A percentile compares a stretch with the other conserved stretches of the same genome.
Evolutionary conservation across 2,888 invertebrate genomes (phyloP).

Genomic region (Oconnorella tubifera): DNA sequence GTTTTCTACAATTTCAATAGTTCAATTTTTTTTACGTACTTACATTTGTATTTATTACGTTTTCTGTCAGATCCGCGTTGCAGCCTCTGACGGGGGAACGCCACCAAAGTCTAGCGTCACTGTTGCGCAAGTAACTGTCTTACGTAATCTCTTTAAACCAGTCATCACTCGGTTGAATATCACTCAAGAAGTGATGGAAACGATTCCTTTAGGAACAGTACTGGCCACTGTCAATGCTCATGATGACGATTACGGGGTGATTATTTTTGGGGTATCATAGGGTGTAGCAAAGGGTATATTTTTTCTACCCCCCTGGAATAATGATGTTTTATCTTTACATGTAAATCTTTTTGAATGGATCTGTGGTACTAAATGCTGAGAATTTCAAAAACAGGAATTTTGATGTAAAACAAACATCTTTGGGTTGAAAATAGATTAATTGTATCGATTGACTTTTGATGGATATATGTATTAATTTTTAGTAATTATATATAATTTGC

Average conservation of each 20-base stretch:
- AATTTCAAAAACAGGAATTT: neutral
- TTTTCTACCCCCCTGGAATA: too few relatives aligned
- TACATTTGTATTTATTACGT: too few relatives aligned
- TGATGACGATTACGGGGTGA: slow-evolving; percentile 42
- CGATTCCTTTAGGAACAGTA: slow-evolving; percentile 38
- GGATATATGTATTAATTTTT: too few relatives aligned
- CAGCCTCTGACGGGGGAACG: slow-evolving; percentile 41
- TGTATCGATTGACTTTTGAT: too few relatives aligned
- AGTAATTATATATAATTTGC: too few relatives aligned
- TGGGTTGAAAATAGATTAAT: neutral
- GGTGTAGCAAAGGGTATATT: neutral
- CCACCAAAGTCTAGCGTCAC: slow-evolving; percentile 33
- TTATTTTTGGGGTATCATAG: too few relatives aligned
- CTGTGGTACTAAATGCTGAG: neutral
- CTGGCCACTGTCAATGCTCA: slow-evolving; percentile 40
- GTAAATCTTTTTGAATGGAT: neutral
- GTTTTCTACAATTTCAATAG: slow-evolving; percentile 4
- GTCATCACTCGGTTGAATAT: slow-evolving; percentile 27
- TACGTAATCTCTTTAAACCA: slow-evolving; percentile 35
- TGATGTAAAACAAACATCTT: neutral
- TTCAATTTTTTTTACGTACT: too few relatives aligned
- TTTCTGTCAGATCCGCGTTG: slow-evolving; percentile 39
- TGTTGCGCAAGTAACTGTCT: slow-evolving; percentile 38
- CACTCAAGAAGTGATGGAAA: slow-evolving; percentile 39
- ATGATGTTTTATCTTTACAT: slow-evolving; percentile 1